Conservation (phyloP, 2,888 invertebrate genomes). For the Ochropleura leucogaster region DNA sequence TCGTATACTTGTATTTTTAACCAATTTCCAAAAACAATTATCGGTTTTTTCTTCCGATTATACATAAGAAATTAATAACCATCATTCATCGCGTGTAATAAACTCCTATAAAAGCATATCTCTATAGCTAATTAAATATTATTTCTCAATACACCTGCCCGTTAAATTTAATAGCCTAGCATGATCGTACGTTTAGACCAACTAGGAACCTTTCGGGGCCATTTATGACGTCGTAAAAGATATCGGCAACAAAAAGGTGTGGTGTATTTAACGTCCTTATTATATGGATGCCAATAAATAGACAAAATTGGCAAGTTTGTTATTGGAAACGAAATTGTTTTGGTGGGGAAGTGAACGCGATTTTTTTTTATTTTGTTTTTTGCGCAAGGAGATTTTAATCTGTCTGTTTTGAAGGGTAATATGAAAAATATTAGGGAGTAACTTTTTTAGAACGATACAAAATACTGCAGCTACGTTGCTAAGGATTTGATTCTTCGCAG, state of each 20-base stretch:
- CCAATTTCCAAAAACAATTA: conserved; percentile 3
- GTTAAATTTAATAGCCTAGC: conserved; percentile 41
- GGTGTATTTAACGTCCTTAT: conserved; percentile 55
- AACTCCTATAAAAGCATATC: conserved; percentile 37
- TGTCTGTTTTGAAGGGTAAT: not conserved
- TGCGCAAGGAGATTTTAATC: too few species aligned
- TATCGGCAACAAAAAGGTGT: conserved; percentile 58
- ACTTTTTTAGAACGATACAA: not conserved
- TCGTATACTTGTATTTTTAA: not conserved
- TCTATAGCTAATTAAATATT: conserved; percentile 48
- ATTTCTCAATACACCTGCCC: conserved; percentile 32
- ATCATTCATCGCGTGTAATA: conserved; percentile 10
- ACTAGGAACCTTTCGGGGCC: conserved; percentile 47
- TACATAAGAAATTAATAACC: conserved; percentile 28
- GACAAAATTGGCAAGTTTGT: conserved; percentile 30
- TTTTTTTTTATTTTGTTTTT: not conserved
- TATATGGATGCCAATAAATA: conserved; percentile 40
- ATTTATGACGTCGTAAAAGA: conserved; percentile 58
- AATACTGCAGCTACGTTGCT: not conserved
- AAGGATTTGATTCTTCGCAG: not conserved
- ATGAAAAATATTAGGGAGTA: not conserved
- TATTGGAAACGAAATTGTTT: conserved; percentile 19
- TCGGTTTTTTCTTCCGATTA: not conserved
- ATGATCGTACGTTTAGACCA: conserved; percentile 37
- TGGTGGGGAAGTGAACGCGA: not conserved